Percentiles rank a stretch among this genome's conserved stretches.
phyloP scores from a whole-genome alignment of 1,140 invertebrate species.

The Hycleus cichorii region DNA sequence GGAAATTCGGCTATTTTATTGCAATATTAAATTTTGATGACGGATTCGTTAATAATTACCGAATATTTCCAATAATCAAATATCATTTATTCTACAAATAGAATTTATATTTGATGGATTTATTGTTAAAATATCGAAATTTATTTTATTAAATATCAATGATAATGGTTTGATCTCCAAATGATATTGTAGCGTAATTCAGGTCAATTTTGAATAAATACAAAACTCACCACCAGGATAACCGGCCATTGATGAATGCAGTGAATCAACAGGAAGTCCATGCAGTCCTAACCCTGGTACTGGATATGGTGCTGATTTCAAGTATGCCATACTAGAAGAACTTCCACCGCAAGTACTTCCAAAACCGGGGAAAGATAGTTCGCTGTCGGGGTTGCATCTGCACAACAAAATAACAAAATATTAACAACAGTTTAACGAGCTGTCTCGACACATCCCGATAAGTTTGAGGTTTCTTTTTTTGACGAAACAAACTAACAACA shows the following conservation, averaged over 20 bases:
- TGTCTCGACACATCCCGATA: not conserved
- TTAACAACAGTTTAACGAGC: not conserved
- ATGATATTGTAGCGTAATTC: too few relatives aligned
- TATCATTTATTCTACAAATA: not conserved
- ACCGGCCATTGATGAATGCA: constrained; percentile 53
- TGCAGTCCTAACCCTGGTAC: constrained; percentile 49
- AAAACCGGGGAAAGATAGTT: constrained; percentile 49
- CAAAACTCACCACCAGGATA: constrained; percentile 43
- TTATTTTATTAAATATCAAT: too few relatives aligned
- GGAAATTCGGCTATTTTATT: too few relatives aligned
- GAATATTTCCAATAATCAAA: constrained; percentile 15
- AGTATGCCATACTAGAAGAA: constrained; percentile 49
- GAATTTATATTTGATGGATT: too few relatives aligned
- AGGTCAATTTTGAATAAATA: not conserved
- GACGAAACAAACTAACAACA: not conserved
- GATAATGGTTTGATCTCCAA: too few relatives aligned
- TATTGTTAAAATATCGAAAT: too few relatives aligned
- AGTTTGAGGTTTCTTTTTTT: not conserved
- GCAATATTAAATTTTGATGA: too few relatives aligned
- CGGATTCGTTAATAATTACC: too few relatives aligned
- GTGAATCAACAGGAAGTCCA: constrained; percentile 50
- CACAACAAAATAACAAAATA: constrained; percentile 22
- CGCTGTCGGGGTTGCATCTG: constrained; percentile 48
- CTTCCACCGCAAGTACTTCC: constrained; percentile 45
- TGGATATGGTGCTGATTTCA: constrained; percentile 49